A percentile compares a stretch with the other conserved stretches of the same genome.
Conservation (phyloP, 1,140 invertebrate species). For the Neodiprion fabricii region DNA sequence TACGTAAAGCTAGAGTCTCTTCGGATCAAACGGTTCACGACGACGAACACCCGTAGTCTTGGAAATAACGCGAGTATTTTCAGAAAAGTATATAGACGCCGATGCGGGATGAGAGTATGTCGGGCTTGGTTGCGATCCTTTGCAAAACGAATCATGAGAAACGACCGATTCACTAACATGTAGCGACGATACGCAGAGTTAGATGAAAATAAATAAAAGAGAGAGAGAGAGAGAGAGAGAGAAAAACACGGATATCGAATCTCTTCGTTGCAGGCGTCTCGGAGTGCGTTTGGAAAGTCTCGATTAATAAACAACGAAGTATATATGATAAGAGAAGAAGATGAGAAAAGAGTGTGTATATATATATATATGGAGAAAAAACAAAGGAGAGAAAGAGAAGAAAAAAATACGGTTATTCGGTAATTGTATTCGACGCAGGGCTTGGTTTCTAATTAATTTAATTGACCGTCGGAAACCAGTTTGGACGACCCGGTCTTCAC, state of each 20-base stretch:
- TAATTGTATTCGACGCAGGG: neutral
- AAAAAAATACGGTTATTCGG: neutral
- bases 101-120: too few species aligned
- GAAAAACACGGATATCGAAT: too few species aligned
- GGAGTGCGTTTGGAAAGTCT: neutral
- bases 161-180: too few species aligned
- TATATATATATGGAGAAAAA: too few species aligned
- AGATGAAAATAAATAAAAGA: too few species aligned
- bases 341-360: too few species aligned
- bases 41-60: neutral
- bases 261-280: too few species aligned
- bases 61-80: neutral
- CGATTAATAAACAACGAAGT: neutral
- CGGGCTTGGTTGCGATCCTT: neutral
- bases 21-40: neutral
- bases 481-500: neutral
- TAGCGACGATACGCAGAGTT: too few species aligned
- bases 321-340: too few species aligned
- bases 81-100: neutral
- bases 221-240: too few species aligned
- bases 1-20: neutral
- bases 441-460: slow-evolving; percentile 3
- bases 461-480: slow-evolving; percentile 3
- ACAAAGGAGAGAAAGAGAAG: neutral
- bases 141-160: neutral